Conservation (phyloP, 2,888 invertebrate genomes). For the Scotopteryx bipunctaria region DNA sequence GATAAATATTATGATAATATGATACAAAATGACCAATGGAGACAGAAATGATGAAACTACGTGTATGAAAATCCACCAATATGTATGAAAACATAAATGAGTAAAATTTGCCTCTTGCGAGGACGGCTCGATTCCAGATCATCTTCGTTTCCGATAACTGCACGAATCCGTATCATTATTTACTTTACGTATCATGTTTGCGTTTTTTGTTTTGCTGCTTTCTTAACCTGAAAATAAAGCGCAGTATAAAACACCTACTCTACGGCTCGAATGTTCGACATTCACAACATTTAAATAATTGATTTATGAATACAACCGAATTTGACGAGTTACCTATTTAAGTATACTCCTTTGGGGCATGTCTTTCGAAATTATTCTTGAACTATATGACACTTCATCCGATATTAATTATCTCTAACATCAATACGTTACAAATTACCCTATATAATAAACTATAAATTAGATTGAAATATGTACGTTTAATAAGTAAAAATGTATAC, state of each 20-base stretch:
- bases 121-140: constrained; percentile 10
- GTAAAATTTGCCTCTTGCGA: background rate
- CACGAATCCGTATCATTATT: constrained; percentile 6
- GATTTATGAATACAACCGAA: too few species aligned
- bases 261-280: background rate
- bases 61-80: constrained; percentile 6
- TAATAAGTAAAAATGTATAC: too few species aligned
- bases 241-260: constrained; percentile 46
- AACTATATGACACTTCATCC: too few species aligned
- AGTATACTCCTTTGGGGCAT: too few species aligned
- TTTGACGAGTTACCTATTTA: too few species aligned
- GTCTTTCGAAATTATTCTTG: too few species aligned
- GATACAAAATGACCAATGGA: constrained; percentile 5
- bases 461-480: too few species aligned
- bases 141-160: background rate
- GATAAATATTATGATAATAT: constrained; percentile 1
- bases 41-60: background rate
- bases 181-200: constrained; percentile 34
- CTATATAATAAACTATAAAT: too few species aligned
- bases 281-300: too few species aligned
- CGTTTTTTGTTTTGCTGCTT: constrained; percentile 56
- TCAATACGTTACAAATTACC: too few species aligned
- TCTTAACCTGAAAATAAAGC: constrained; percentile 76
- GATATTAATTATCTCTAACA: too few species aligned
- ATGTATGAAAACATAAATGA: background rate